phyloP scores from a whole-genome alignment of 35 echinoderm and acorn worm species.

The Apostichopus parvimensis region DNA sequence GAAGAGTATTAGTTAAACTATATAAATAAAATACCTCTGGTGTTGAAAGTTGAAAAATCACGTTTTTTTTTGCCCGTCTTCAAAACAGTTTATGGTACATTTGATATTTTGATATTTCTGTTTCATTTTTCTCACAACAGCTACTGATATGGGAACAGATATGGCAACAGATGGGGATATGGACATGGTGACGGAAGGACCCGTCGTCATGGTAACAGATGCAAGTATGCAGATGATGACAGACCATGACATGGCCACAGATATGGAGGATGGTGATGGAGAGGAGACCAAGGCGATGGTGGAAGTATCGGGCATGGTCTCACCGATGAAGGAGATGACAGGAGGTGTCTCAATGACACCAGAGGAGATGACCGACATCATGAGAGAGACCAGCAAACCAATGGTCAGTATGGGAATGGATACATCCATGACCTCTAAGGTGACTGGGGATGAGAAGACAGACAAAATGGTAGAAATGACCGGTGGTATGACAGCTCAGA shows the following conservation, averaged over 20 bases:
- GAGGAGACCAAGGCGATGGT: not conserved
- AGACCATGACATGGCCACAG: not conserved
- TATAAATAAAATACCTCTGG: too few species aligned
- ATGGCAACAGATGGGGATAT: not conserved
- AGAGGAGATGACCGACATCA: not conserved
- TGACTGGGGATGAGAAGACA: too few species aligned
- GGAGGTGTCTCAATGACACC: not conserved
- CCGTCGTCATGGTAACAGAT: not conserved
- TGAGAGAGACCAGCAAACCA: too few species aligned
- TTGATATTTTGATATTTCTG: too few species aligned
- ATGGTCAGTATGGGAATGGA: too few species aligned
- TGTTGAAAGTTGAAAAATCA: too few species aligned
- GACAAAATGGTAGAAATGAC: not conserved
- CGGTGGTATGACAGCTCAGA: not conserved
- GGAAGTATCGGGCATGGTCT: not conserved
- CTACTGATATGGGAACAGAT: not conserved
- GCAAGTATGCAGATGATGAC: not conserved
- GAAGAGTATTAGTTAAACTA: too few species aligned
- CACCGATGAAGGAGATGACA: not conserved
- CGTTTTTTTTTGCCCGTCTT: too few species aligned
- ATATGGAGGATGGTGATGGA: not conserved
- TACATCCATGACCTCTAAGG: too few species aligned
- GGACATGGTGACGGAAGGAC: not conserved
- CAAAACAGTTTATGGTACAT: too few species aligned
- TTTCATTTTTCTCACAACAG: not conserved